phyloP scores from a whole-genome alignment of 2,797 vertebrate genomes.

The Simalia tracyae region DNA sequence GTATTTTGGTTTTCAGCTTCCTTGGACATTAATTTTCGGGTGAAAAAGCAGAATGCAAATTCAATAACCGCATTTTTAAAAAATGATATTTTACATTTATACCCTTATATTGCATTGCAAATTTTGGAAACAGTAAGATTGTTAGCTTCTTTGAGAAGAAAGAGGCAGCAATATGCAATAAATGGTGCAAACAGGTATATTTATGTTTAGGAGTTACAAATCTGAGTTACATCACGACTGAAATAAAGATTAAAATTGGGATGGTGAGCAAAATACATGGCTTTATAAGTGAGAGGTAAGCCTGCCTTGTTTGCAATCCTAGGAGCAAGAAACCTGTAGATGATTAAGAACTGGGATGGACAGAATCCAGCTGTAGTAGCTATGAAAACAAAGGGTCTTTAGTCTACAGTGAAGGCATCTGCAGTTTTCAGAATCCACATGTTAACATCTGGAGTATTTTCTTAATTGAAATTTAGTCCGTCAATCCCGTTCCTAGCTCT shows the following conservation, averaged over 20 bases:
- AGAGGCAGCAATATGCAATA: neutral
- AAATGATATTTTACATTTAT: neutral
- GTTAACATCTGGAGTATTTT: neutral
- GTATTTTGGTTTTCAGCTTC: neutral
- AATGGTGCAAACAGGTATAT: neutral
- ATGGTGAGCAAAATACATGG: neutral
- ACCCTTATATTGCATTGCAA: neutral
- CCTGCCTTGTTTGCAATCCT: neutral
- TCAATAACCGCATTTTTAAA: neutral
- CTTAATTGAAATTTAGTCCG: slow-evolving; percentile 1
- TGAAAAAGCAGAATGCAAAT: neutral
- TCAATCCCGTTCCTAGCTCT: neutral
- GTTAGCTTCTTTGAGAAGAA: slow-evolving; percentile 36
- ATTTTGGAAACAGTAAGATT: slow-evolving; percentile 29
- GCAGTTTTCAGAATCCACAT: neutral
- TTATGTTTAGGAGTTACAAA: neutral
- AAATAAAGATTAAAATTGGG: neutral
- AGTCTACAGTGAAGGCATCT: neutral
- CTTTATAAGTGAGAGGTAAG: neutral
- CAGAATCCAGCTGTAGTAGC: neutral
- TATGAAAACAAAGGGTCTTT: slow-evolving; percentile 3
- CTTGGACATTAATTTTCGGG: neutral
- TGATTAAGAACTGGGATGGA: neutral
- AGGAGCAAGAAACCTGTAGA: neutral
- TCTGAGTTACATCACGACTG: neutral